Evolutionary conservation across 2,797 vertebrate species (phyloP).

Genomic region (Eulemur mongoz): DNA sequence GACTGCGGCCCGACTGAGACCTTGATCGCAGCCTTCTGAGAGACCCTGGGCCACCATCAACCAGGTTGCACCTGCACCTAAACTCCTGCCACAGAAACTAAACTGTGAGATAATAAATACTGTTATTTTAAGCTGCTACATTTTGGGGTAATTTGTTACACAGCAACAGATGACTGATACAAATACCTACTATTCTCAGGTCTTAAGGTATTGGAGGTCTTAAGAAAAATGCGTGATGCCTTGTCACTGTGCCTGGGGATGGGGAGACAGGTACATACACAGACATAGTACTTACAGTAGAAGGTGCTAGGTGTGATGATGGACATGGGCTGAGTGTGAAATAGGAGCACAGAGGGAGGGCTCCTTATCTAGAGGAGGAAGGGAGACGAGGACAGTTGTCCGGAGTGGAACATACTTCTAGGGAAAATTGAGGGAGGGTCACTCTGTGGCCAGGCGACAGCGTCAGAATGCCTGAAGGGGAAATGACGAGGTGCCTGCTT

Average conservation of each 20-base stretch:
- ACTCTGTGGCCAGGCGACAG: not conserved
- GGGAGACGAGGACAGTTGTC: not conserved
- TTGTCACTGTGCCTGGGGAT: not conserved
- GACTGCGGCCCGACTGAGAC: not conserved
- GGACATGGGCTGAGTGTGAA: not conserved
- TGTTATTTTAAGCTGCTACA: not conserved
- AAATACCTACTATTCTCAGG: not conserved
- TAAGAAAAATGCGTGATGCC: not conserved
- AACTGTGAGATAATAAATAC: not conserved
- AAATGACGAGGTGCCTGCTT: not conserved
- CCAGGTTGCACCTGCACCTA: not conserved
- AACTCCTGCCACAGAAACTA: not conserved
- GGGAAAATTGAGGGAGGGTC: not conserved
- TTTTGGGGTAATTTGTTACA: not conserved
- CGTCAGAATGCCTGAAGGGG: not conserved
- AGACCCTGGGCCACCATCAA: not conserved
- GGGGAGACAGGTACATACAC: not conserved
- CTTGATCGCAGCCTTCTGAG: not conserved
- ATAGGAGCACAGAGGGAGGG: not conserved
- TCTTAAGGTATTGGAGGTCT: not conserved
- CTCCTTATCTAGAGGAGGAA: not conserved
- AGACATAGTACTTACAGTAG: accelerated
- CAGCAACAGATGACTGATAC: not conserved
- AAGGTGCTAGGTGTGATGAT: not conserved
- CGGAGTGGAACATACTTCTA: not conserved